These are phyloP conservation scores for Heliconius congener DNA, from an alignment of 1,140 invertebrate genomes.

Conservation along the genomic window DNA sequence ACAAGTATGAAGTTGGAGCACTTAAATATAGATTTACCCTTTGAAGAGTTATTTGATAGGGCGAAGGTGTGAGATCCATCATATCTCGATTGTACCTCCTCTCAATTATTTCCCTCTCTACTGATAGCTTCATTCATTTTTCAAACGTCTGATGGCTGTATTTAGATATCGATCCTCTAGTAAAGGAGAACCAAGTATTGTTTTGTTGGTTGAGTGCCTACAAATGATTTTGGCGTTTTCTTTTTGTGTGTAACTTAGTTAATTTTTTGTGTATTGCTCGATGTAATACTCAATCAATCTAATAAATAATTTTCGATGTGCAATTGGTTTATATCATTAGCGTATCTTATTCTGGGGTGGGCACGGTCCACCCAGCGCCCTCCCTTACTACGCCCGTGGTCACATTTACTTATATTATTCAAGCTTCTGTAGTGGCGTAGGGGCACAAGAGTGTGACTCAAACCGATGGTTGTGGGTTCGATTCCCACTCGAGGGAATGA, in stretches of 20 bases:
- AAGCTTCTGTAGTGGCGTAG: no score
- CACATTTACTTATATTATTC: no score
- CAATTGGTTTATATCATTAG: not conserved
- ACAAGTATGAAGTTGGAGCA: constrained; percentile 66
- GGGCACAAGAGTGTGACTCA: no score
- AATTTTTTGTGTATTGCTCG: not conserved
- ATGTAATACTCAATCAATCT: not conserved
- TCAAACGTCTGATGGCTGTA: constrained; percentile 52
- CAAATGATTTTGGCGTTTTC: not conserved
- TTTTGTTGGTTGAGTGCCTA: not conserved
- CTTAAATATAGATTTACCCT: constrained; percentile 80
- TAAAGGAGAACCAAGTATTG: not conserved
- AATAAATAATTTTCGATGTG: not conserved
- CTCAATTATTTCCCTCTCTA: constrained; percentile 72
- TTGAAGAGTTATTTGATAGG: constrained; percentile 72
- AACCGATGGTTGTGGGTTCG: not conserved
- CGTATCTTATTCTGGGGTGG: no score
- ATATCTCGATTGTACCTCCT: constrained; percentile 71
- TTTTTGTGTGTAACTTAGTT: not conserved
- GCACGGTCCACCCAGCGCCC: no score
- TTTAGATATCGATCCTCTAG: constrained; percentile 30
- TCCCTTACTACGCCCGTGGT: no score
- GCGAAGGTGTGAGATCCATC: constrained; percentile 74
- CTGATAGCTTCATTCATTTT: constrained; percentile 75
- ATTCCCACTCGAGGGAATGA: not conserved